Conservation (phyloP, 2,888 invertebrate species). For the Drosophila algonquin region DNA sequence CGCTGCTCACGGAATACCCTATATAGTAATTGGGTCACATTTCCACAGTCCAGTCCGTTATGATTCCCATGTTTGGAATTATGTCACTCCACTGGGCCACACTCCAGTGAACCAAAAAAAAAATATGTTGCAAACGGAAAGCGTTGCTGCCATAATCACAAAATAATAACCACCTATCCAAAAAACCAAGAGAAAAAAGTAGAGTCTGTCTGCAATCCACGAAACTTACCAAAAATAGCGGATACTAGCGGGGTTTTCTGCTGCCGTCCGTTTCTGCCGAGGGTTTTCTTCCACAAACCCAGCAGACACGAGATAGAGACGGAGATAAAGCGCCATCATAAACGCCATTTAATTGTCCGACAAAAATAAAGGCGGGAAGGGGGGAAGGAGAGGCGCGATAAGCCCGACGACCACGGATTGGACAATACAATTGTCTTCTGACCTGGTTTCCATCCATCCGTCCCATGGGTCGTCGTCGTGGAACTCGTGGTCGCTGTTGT, state of each 20-base stretch:
- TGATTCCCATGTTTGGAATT: constrained; percentile 55
- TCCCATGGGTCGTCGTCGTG: background rate
- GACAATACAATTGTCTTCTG: constrained; percentile 55
- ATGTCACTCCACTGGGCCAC: constrained; percentile 56
- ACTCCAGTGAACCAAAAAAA: constrained; percentile 29
- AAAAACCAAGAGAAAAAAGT: constrained; percentile 18
- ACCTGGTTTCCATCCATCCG: constrained; percentile 58
- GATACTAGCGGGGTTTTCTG: constrained; percentile 44
- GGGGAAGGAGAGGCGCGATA: constrained; percentile 36
- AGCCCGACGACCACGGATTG: constrained; percentile 47
- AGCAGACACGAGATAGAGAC: constrained; percentile 2
- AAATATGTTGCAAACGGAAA: constrained; percentile 63
- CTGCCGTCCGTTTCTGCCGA: background rate
- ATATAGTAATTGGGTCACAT: background rate
- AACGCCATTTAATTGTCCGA: constrained; percentile 62
- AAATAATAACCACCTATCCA: constrained; percentile 59
- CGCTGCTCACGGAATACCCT: background rate
- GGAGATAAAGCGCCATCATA: constrained; percentile 61
- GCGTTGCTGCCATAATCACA: constrained; percentile 60
- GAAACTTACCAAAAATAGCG: constrained; percentile 47
- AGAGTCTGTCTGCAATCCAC: constrained; percentile 34
- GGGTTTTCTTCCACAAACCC: background rate
- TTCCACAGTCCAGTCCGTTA: constrained; percentile 2
- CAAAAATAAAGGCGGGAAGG: constrained; percentile 5
- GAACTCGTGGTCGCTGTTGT: constrained; percentile 1